Base-by-base conservation (phyloP, 53 echinoderm and acorn worm species). In the Echinarachnius parma region DNA sequence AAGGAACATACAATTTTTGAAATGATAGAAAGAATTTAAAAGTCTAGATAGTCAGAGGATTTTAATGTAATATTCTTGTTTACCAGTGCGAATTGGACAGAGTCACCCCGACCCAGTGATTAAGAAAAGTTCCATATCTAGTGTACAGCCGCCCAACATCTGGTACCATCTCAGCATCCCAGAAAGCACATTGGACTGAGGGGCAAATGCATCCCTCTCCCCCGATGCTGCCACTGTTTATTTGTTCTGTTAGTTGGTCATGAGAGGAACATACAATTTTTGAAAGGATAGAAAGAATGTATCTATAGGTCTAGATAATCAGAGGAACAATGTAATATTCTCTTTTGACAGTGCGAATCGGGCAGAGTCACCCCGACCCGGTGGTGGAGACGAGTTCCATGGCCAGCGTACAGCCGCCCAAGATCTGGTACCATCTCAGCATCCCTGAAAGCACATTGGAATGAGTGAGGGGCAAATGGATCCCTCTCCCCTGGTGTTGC, bases 331-430 rank as follows among this genome's bases (percentile, higher is more conserved):
- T n/a, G n/a, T n/a, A n/a, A n/a, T n/a, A n/a, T n/a, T n/a, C n/a
- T n/a, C n/a, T n/a, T n/a, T n/a, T n/a, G n/a, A n/a, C 85, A 96
- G 96, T 91, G 71, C 87, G 76, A 61, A 76, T 96, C 9, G 96
- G 96, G 28, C 78, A 77, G 45, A 75, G 46, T 31, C 96, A 95
- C 54, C 96, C 96, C 26, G 96, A 96, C 37, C 72, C 96, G 4
- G 91, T 96, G 0, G 96, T 96, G 3, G 96, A 96, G 80, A 96
- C 96, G 9, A 96, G 96, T 64, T 96, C 96, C 21, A 53, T 96
- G 53, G 84, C 96, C 36, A 96, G 96, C 53, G 90, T 96, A 2
- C 85, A 90, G 64, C 96, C 96, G 0, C 96, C 96, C 48, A 87
- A 87, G 33, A 49, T 96, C n/a, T 81, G 85, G 80, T 96, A 96